Percentiles rank a stretch among this genome's conserved stretches.
Conservation (phyloP, 2,797 vertebrate species). For the Cuniculus paca region DNA sequence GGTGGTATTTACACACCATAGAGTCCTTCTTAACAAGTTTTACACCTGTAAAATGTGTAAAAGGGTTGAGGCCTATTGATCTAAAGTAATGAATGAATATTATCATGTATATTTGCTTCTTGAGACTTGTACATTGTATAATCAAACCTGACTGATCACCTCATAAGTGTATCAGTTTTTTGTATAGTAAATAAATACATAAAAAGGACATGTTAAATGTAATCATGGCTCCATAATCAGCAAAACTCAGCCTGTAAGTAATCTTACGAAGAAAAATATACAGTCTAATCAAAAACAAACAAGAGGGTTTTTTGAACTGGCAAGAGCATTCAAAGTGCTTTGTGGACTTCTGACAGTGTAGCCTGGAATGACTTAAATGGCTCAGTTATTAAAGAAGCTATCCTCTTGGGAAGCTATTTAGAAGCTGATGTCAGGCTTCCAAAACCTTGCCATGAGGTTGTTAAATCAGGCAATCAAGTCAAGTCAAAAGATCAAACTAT, state of each 20-base stretch:
- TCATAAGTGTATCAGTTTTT: not conserved
- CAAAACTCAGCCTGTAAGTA: not conserved
- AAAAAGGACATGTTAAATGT: not conserved
- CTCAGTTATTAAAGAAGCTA: constrained; percentile 82
- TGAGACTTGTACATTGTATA: not conserved
- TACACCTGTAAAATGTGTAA: not conserved
- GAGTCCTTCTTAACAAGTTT: not conserved
- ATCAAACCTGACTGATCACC: not conserved
- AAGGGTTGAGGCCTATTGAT: not conserved
- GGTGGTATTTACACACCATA: not conserved
- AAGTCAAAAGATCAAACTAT: constrained; percentile 86
- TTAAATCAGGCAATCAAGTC: constrained; percentile 87
- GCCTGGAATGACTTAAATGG: constrained; percentile 89
- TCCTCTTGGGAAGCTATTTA: constrained; percentile 85
- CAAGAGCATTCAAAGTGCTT: not conserved
- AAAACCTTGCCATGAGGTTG: constrained; percentile 86
- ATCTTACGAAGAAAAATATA: not conserved
- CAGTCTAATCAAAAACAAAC: not conserved
- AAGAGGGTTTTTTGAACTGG: not conserved
- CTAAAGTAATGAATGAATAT: not conserved
- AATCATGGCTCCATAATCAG: not conserved
- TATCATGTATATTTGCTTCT: not conserved
- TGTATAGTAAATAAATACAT: not conserved
- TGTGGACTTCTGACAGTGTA: constrained; percentile 79
- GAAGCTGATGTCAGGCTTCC: constrained; percentile 87